Conservation (phyloP, 2,113 vertebrate species). For the Emberiza fucata region DNA sequence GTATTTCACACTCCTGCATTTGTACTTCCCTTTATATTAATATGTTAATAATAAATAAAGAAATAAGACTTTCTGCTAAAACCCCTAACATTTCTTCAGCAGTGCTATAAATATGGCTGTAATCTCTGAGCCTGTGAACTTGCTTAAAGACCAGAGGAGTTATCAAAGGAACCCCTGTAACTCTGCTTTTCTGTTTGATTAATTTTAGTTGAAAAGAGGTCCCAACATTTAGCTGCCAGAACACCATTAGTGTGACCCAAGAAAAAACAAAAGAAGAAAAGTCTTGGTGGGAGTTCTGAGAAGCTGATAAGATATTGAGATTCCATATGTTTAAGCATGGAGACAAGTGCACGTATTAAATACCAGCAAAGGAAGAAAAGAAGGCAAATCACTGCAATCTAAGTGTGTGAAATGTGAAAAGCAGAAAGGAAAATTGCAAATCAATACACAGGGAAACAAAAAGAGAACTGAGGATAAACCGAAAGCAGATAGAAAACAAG, state of each 20-base stretch:
- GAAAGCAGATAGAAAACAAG: constrained; percentile 8
- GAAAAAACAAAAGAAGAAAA: not conserved
- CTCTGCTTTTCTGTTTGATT: not conserved
- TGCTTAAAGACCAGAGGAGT: not conserved
- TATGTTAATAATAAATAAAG: not conserved
- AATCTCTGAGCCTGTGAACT: not conserved
- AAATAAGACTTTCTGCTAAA: not conserved
- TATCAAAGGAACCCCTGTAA: not conserved
- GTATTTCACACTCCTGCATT: not conserved
- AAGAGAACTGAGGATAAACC: constrained; percentile 29
- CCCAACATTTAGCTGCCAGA: not conserved
- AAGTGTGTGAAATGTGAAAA: constrained; percentile 31
- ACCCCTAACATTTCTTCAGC: not conserved
- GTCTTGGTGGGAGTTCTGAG: not conserved
- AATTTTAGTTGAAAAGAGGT: not conserved
- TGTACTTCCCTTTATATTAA: not conserved
- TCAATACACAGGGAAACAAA: constrained; percentile 47
- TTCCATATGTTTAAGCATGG: not conserved
- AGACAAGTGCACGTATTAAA: not conserved
- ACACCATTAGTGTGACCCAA: not conserved
- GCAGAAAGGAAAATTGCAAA: constrained; percentile 45
- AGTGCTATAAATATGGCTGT: not conserved
- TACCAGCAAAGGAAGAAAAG: not conserved
- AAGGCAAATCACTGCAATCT: constrained; percentile 22
- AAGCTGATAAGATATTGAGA: not conserved